A percentile compares a stretch with the other conserved stretches of the same genome.
Evolutionary conservation across 2,113 vertebrate species (phyloP).

Genomic region (Origma solitaria): DNA sequence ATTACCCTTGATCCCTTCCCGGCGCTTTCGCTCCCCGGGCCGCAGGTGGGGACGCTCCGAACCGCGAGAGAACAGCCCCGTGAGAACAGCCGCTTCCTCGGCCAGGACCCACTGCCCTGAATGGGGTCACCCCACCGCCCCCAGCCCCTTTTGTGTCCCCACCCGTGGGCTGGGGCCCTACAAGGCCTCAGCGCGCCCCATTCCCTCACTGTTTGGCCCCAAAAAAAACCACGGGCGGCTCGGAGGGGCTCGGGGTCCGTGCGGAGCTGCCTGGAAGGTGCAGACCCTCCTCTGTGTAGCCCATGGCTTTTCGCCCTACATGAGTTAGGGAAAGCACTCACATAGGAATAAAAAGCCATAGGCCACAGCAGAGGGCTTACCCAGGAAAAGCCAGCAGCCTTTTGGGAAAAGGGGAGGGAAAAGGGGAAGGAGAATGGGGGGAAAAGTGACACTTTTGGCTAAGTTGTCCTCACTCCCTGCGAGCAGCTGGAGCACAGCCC

Average conservation of each 20-base stretch:
- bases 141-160: neutral
- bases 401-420: slow-evolving; percentile 16
- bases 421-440: neutral
- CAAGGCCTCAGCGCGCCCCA: neutral
- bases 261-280: slow-evolving; percentile 39
- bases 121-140: neutral
- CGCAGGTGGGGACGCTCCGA: slow-evolving; percentile 30
- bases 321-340: slow-evolving; percentile 93
- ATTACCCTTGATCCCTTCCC: neutral
- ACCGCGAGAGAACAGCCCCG: too few relatives aligned
- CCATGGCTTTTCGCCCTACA: slow-evolving; percentile 99
- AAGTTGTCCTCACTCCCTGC: neutral
- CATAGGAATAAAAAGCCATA: slow-evolving; percentile 99
- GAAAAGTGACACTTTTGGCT: neutral
- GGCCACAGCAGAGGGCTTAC: slow-evolving; percentile 87
- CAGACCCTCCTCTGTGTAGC: slow-evolving; percentile 84
- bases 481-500: neutral
- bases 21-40: neutral
- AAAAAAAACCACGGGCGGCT: neutral
- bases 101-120: neutral
- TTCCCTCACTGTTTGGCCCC: neutral
- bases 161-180: neutral
- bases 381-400: slow-evolving; percentile 32
- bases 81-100: neutral
- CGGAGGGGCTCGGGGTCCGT: neutral